These are phyloP conservation scores for Stercorarius parasiticus DNA, from an alignment of 2,113 vertebrate genomes.

Conservation along the genomic window DNA sequence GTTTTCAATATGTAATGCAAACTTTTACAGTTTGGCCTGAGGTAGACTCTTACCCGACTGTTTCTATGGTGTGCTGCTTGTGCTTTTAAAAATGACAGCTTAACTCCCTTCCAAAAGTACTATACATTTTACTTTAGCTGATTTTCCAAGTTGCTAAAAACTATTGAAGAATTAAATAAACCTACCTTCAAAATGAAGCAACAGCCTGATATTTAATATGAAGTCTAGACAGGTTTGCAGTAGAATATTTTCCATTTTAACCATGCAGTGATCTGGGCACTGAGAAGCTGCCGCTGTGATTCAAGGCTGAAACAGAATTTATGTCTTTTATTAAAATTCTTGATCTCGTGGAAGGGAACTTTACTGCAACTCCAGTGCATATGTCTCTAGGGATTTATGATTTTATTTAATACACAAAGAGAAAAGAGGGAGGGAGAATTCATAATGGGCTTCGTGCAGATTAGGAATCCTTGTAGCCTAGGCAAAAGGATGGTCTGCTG, in stretches of 20 bases:
- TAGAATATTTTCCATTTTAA: background rate
- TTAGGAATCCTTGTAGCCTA: background rate
- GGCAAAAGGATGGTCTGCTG: background rate
- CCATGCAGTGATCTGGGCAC: background rate
- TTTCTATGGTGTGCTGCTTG: conserved; percentile 14
- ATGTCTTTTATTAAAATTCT: conserved; percentile 32
- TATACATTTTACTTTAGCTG: conserved; percentile 40
- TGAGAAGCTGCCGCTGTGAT: background rate
- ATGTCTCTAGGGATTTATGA: background rate
- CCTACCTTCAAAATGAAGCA: conserved; percentile 44
- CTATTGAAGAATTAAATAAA: conserved; percentile 59
- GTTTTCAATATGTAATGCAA: conserved; percentile 23
- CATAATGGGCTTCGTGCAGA: conserved; percentile 1
- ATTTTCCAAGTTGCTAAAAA: conserved; percentile 54
- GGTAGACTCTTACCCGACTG: conserved; percentile 40
- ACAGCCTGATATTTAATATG: conserved; percentile 50
- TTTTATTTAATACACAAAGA: conserved; percentile 21
- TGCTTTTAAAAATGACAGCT: conserved; percentile 50
- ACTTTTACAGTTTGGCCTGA: conserved; percentile 39
- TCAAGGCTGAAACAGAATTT: conserved; percentile 14
- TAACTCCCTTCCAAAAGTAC: conserved; percentile 53
- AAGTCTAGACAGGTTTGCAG: conserved; percentile 35
- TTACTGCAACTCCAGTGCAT: background rate
- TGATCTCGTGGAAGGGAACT: conserved; percentile 17
- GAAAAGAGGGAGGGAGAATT: conserved; percentile 3